These are phyloP conservation scores for Heteronetta atricapilla DNA, from an alignment of 2,113 vertebrate species.

Conservation along the genomic window DNA sequence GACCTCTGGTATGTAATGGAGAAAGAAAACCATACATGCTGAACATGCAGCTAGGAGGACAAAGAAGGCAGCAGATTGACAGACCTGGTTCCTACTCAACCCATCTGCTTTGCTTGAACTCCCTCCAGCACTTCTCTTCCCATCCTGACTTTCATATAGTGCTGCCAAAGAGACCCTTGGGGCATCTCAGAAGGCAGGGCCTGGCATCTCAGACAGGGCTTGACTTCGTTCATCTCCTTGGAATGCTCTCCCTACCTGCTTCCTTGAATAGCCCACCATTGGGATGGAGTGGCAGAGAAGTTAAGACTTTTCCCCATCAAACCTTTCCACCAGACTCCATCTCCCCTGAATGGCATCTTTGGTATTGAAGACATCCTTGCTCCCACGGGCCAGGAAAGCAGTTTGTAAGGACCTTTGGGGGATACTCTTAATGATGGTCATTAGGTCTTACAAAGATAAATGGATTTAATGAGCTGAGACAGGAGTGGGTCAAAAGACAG, in stretches of 20 bases:
- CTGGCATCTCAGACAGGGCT: background rate
- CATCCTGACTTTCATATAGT: background rate
- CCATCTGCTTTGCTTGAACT: background rate
- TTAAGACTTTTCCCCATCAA: background rate
- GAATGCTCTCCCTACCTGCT: accelerated
- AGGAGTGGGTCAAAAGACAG: background rate
- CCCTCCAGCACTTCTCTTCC: background rate
- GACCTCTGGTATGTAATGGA: accelerated
- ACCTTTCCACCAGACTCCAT: background rate
- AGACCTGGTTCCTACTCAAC: background rate
- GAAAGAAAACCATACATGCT: background rate
- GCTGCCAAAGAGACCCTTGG: background rate
- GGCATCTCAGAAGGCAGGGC: background rate
- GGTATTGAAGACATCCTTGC: background rate
- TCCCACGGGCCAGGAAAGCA: background rate
- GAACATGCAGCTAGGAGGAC: accelerated
- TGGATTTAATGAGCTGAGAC: background rate
- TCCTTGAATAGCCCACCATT: background rate
- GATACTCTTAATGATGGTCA: background rate
- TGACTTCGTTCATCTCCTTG: background rate
- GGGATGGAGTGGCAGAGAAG: background rate
- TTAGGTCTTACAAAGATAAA: background rate
- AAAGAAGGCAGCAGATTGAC: background rate
- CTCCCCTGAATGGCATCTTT: background rate
- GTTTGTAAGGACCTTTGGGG: background rate